Evolutionary conservation across 2,888 invertebrate genomes (phyloP), one percentile per base, ranked within the genome.

Genomic region (Carpatolechia fugitivella): DNA sequence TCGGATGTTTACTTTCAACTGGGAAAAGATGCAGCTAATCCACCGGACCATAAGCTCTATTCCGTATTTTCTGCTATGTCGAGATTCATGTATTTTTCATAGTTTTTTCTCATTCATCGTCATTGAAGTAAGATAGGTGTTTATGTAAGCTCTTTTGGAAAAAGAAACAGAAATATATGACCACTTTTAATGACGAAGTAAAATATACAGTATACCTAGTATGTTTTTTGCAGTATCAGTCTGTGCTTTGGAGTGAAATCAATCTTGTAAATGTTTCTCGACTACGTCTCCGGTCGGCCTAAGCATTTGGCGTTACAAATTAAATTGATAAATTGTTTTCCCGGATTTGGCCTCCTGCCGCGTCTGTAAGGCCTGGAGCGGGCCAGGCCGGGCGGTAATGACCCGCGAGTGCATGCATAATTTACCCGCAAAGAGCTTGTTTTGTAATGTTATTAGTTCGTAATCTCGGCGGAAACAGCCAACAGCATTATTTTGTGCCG

Each of bases 381-480:
- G 80, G 83, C 80, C 78, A 80, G 74, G 65, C 77, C 69, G 68
- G 73, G 75, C 70, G 88, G 89, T 90, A 90, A 89, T 90, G 90
- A 89, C 83, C 86, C 90, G 89, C 77, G 79, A 88, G 77, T 81
- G 84, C 80, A 89, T 90, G 89, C 90, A 90, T 90, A 90, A 90
- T 90, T 90, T 87, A 89, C 76, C 78, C 74, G 76, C 84, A 81
- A 83, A 84, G 78, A 84, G 88, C 85, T 85, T 85, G 86, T 85
- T 88, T 83, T 85, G 86, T 88, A 84, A 90, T 86, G 85, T 88
- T 86, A 88, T 90, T 90, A 90, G 89, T 85, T 82, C 74, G 86
- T 86, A 89, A 90, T 90, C 87, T 88, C 83, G 85, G 74, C 78
- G 82, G 81, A 78, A 82, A 84, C 82, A 79, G 82, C 84, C 82